Evolutionary conservation across 2,797 vertebrate species (phyloP).

Genomic region (Gymnoscopelus microlampas): DNA sequence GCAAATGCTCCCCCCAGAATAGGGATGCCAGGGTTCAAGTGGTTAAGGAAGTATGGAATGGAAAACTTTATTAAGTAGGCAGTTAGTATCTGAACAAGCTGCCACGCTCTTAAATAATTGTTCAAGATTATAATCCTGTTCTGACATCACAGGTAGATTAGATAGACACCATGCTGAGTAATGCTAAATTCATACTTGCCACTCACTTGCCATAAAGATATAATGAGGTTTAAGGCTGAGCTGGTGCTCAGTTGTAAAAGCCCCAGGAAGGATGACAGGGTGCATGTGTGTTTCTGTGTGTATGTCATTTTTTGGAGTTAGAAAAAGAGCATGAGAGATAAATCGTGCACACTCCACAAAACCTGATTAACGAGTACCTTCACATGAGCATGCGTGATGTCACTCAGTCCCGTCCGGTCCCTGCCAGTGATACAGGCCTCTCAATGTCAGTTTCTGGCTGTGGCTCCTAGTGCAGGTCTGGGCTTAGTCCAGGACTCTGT

Average conservation of each 20-base stretch:
- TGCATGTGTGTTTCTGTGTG: neutral
- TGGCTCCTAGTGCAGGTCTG: neutral
- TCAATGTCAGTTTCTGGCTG: constrained; percentile 21
- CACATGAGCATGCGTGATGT: constrained; percentile 22
- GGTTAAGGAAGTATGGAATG: no score
- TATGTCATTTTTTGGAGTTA: neutral
- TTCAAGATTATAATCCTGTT: no score
- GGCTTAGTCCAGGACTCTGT: constrained; percentile 24
- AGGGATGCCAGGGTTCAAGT: no score
- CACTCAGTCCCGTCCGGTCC: constrained; percentile 3
- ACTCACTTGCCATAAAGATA: neutral
- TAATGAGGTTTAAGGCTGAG: no score
- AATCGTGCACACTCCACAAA: neutral
- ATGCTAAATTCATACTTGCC: no score
- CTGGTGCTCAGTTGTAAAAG: no score
- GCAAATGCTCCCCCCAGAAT: no score
- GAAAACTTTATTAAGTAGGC: no score
- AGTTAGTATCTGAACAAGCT: no score
- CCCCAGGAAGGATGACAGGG: neutral
- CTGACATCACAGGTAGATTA: no score
- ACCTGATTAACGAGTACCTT: constrained; percentile 55
- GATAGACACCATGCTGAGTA: no score
- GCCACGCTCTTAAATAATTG: no score
- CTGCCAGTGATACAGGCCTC: constrained; percentile 12
- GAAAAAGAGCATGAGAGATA: neutral